Base-by-base conservation (phyloP, 1,140 invertebrate genomes). In the Brachionus asplanchnoidis region DNA sequence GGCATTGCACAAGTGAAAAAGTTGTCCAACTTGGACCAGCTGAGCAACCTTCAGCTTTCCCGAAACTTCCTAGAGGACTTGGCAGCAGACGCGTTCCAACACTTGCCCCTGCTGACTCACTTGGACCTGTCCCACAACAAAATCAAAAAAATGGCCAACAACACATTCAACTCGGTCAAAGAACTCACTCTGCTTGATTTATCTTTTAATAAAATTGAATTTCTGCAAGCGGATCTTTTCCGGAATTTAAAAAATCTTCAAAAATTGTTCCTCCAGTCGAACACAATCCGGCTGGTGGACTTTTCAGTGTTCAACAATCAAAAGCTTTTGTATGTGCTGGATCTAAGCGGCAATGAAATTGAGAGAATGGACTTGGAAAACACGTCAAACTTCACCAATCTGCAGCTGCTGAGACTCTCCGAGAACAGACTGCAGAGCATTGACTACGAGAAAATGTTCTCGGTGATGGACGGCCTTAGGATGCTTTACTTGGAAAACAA, bases 401-500 rank as follows among this genome's bases (percentile, higher is more conserved):
- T 77, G 23, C 20, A 46, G 11, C n/a, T 77, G 1, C 12, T 77
- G 26, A 77, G 73, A 77, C 42, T 77, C 1, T 77, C 73, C 3
- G 20, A 77, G 2, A 77, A 77, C 26, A 77, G n/a, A 50, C 42
- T 77, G 23, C n/a, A 26, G 9, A 26, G 4, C 11, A 26, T 77
- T 12, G 73, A 77, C 20, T 77, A 53, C 26, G 44, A 50, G 11
- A 17, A 9, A 4, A 20, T 73, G n/a, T 73, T 73, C 17, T 11
- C 17, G 3, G 26, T 14, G 5, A 50, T 50, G 20, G 11, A 11
- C 11, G 53, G 50, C n/a, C 0, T 77, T 8, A 46, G 17, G 14
- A 77, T 77, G 73, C 23, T 77, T 1, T 77, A 77, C 50, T 77
- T 77, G 26, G 44, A 77, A 28, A 46, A 46, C 23, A 77, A 77